Base-by-base conservation (phyloP, 1,140 invertebrate species). In the Luehdorfia chinensis region DNA sequence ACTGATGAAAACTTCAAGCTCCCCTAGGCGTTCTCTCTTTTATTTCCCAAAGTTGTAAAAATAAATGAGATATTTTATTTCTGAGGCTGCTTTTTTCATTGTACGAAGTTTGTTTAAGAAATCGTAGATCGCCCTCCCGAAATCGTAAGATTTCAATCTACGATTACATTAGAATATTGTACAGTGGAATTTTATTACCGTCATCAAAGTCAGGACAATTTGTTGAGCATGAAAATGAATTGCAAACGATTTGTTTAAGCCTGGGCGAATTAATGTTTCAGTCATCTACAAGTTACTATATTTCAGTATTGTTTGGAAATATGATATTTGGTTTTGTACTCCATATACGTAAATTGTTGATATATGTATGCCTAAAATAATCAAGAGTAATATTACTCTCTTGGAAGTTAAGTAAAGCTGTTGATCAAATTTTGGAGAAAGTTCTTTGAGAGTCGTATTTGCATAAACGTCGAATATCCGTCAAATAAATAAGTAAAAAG, bases 21-120 rank as follows among this genome's bases (percentile, higher is more conserved):
- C 67, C 66, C 65, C 25, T 37, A 55, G 66, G 66, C 43, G 51
- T 41, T 47, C 49, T 50, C 47, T 51, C 51, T 58, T 65, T 73
- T 74, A 66, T 68, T 75, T 71, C 53, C 54, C 44, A 49, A 61
- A 66, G 67, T 67, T 67, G 66, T 76, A 70, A 76, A 74, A 67
- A 70, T 61, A 71, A 76, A 75, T 65, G 69, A 74, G 65, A 59
- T 74, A 74, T 74, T 76, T 71, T 70, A 75, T 72, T 48, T 71
- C 47, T 56, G 54, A 53, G 49, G 66, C 61, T 62, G 47, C 55
- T 67, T 58, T 37, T 60, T 64, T 61, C 62, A 75, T 69, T 78
- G 69, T 74, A 65, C 52, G 50, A 61, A 67, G 48, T 66, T 68
- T 64, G 39, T n/a, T 27, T 16, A 43, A 43, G 39, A 30, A 43